Evolutionary conservation across 1,140 invertebrate genomes (phyloP), one percentile per base, ranked within the genome.

Genomic region (Leptinotarsa defecta): DNA sequence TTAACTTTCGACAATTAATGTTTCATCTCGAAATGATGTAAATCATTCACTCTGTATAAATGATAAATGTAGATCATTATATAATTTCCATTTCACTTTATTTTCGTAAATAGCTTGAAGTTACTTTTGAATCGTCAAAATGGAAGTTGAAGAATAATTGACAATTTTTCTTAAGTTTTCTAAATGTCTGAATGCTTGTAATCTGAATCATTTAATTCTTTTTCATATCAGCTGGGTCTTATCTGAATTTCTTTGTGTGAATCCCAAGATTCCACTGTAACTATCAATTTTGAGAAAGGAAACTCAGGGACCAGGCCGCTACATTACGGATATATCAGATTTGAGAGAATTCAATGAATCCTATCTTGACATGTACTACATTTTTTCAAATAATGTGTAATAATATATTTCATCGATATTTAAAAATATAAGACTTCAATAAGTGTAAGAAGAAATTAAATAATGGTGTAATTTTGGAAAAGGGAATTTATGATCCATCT

Each of bases 311-410:
- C 84, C 84, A 85, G 84, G 84, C 83, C 84, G 84, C 82, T 83
- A 83, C 83, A 79, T 84, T 82, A 85, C 83, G 83, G 84, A 85
- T 81, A 85, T 85, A 85, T 85, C 84, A 85, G 84, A 83, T 83
- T 83, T 79, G 77, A 83, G 73, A 83, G 81, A 82, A 80, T 78
- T 79, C 79, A 82, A 68, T 79, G 81, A 83, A 83, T 81, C 81
- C 83, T 83, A 84, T 83, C 77, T 71, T 68, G n/a, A 57, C 52
- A 4, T 57, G 52, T 57, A 57, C 67, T 27, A 68, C 24, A 68
- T 68, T 68, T 68, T 68, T 43, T 43, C 34, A 76, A 78, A 74
- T 78, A 78, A 76, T 76, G 73, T 74, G 48, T 74, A 75, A 64
- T 57, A 52, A 73, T 48, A 71, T 71, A 48, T 57, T 20, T 52